Conservation (phyloP, 2,888 invertebrate genomes). For the Lomographa bimaculata region DNA sequence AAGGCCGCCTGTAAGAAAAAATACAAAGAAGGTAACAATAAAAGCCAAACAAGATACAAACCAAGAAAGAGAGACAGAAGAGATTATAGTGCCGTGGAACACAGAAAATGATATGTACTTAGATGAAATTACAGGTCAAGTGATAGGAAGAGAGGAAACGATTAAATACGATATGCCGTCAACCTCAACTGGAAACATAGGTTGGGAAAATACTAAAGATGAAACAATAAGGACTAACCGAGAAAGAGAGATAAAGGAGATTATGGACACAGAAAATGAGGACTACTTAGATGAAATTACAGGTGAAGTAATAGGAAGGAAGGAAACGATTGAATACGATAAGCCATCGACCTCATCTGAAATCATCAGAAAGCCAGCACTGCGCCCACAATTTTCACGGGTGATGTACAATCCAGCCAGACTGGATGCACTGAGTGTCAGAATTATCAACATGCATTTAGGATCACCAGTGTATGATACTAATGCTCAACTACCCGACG, state of each 20-base stretch:
- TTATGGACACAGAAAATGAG: no score
- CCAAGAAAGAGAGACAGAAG: neutral
- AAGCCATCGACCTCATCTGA: neutral
- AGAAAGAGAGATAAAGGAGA: no score
- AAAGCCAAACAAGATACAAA: neutral
- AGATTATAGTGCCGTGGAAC: no score
- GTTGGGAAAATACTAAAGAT: no score
- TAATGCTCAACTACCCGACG: neutral
- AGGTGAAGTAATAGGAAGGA: no score
- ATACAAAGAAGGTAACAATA: neutral
- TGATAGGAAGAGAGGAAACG: no score
- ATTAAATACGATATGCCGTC: no score
- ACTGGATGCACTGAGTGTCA: slow-evolving; percentile 7
- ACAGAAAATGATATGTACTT: no score
- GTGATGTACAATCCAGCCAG: neutral
- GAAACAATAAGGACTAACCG: no score
- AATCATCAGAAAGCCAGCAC: neutral
- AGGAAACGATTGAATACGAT: no score
- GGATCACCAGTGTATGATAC: neutral
- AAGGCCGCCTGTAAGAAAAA: neutral
- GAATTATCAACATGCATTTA: neutral
- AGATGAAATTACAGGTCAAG: neutral
- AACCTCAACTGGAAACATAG: no score
- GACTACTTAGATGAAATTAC: no score
- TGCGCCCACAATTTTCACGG: neutral